A percentile compares a stretch with the other conserved stretches of the same genome.
phyloP scores from a whole-genome alignment of 1,140 invertebrate species.

The Apis florea region DNA sequence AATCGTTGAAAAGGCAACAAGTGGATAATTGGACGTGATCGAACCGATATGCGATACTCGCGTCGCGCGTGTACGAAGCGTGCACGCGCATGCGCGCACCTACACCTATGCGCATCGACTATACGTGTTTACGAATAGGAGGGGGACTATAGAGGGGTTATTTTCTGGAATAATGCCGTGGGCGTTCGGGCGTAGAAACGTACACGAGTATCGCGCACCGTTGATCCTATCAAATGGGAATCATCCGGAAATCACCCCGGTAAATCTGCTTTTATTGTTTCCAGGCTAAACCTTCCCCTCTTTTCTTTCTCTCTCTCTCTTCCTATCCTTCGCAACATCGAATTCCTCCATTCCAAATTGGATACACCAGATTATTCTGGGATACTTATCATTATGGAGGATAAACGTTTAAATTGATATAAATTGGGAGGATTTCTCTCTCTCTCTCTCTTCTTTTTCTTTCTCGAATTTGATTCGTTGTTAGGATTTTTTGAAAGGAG shows the following conservation, averaged over 20 bases:
- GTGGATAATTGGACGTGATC: background rate
- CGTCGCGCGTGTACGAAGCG: too few species aligned
- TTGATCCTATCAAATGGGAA: slow-evolving; percentile 61
- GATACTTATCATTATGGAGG: too few species aligned
- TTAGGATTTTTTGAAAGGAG: background rate
- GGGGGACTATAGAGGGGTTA: slow-evolving; percentile 51
- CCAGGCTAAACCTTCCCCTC: background rate
- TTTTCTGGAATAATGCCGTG: slow-evolving; percentile 64
- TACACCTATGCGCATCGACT: background rate
- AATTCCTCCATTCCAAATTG: background rate
- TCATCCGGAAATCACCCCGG: slow-evolving; percentile 57
- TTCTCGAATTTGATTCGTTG: too few species aligned
- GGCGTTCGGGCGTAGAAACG: slow-evolving; percentile 69
- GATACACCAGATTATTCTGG: too few species aligned
- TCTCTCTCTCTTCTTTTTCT: too few species aligned
- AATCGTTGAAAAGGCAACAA: too few species aligned
- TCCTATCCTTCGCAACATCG: background rate
- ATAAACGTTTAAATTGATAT: too few species aligned
- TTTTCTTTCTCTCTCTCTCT: too few species aligned
- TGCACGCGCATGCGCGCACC: background rate
- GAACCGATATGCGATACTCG: too few species aligned
- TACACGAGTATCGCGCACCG: slow-evolving; percentile 65
- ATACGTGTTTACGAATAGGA: slow-evolving; percentile 60
- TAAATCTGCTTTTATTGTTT: slow-evolving; percentile 67
- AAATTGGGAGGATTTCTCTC: too few species aligned